Evolutionary conservation across 1,140 invertebrate species (phyloP), one percentile per base, ranked within the genome.

Genomic region (Trichonephila clavipes): DNA sequence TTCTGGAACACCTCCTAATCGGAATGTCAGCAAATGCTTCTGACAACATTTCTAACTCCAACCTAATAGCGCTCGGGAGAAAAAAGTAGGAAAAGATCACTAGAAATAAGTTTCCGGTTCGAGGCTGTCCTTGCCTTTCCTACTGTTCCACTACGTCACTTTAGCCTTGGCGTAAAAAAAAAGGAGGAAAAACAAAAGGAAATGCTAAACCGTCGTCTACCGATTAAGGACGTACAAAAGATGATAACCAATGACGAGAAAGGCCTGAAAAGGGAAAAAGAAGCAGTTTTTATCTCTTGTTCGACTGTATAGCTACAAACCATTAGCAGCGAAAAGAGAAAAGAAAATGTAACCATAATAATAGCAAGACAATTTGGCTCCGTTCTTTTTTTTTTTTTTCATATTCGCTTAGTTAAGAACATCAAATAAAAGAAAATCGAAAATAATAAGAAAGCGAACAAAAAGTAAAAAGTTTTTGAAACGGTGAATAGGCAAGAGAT

Each of bases 151-250:
- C 82, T 85, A 85, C 82, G 82, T 85, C 82, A 85, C 21, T n/a
- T 58, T 85, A n/a, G 44, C 82, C 82, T 85, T 85, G 82, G 82
- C 58, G 82, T 85, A 58, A 24, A n/a, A 85, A 28, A 28, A 85
- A 85, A 19, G 44, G 44, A 85, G 19, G 44, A 85, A 85, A 85
- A 85, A 77, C 72, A 77, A 77, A 85, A 85, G 58, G 82, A 85
- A 85, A 82, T 19, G 24, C 66, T 69, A 69, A 69, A 77, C 28
- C 72, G 72, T 77, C 72, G 82, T 85, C 82, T 58, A 51, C 81
- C 81, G 81, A 82, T 82, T 82, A 85, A 85, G 82, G 82, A n/a
- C 44, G 18, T 58, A 85, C 82, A 85, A 85, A 85, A 85, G 82
- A 85, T 10, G 51, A 51, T 85, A 85, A 85, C 44, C 44, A 58